Evolutionary conservation across 2,113 vertebrate species (phyloP).

Genomic region (Oncorhynchus mykiss): DNA sequence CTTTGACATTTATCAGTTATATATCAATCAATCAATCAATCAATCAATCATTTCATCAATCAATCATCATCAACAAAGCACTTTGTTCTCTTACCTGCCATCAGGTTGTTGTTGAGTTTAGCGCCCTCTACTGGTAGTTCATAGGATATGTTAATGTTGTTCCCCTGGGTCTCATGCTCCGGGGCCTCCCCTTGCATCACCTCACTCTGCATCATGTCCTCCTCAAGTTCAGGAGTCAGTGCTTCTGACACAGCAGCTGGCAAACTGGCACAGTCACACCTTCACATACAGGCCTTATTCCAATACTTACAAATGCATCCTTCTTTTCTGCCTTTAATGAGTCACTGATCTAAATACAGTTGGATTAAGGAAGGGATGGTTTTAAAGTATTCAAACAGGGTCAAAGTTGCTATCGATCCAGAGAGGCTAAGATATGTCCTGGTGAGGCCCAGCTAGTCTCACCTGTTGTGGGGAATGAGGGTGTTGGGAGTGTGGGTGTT

Average conservation of each 20-base stretch:
- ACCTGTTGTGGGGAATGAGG: no score
- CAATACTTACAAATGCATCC: no score
- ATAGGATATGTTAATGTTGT: constrained; percentile 66
- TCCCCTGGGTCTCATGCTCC: constrained; percentile 31
- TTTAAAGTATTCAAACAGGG: no score
- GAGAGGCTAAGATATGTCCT: no score
- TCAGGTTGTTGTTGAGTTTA: constrained; percentile 77
- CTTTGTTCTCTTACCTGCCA: constrained; percentile 76
- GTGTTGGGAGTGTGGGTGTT: neutral
- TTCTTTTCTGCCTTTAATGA: no score
- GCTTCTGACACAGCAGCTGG: constrained; percentile 69
- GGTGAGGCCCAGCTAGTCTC: no score
- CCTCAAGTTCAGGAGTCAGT: constrained; percentile 65
- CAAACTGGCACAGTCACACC: constrained; percentile 56
- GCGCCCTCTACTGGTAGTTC: constrained; percentile 74
- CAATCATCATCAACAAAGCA: constrained; percentile 1
- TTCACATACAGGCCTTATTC: constrained; percentile 20
- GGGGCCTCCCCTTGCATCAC: constrained; percentile 47
- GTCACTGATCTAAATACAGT: no score
- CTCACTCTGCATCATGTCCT: constrained; percentile 62
- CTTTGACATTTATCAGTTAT: neutral
- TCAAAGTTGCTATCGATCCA: no score
- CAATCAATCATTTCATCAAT: neutral
- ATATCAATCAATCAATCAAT: no score
- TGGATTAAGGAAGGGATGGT: no score